Base-by-base conservation (phyloP, 1,140 invertebrate species). In the Archivesica marissinica region DNA sequence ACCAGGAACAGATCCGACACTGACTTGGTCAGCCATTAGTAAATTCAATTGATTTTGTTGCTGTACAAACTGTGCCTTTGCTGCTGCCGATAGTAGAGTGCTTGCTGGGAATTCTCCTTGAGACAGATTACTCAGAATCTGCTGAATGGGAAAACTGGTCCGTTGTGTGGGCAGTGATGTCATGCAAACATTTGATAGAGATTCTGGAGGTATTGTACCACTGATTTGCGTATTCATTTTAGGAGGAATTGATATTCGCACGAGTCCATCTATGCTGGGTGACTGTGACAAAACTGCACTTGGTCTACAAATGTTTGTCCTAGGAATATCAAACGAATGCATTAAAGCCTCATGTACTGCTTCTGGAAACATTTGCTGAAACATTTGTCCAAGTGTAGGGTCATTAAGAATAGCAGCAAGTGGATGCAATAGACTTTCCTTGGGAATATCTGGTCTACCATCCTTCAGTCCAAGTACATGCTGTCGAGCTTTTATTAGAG, bases 21-120 rank as follows among this genome's bases (percentile, higher is more conserved):
- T 11, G n/a, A 76, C 15, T 33, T 77, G 82, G 11, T 86, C 78
- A 15, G 70, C 61, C 41, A 86, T 75, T n/a, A 86, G 41, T 23
- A 82, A 68, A 13, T 52, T 35, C 11, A 84, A 52, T 15, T 68
- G 70, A 47, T 72, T 80, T 39, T 66, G 77, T 54, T 90, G 88
- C 68, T 89, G 88, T 59, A 84, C 80, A 35, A 91, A 72, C 77
- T 92, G 91, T 20, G 90, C 88, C 56, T 88, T 88, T 15, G 91
- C 91, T 28, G 91, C 91, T 4, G 91, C 90, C 4, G 91, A 90
- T 39, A 92, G 75, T 25, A 93, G 75, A 77, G 84, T 90, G 74
- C 92, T 93, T 25, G 92, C 92, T 30, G 92, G 92, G 75, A 92
- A 92, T 41, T 92, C 86, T 75, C 88, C 52, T 92, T 93, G 83